Percentiles rank a stretch among this genome's conserved stretches.
Conservation (phyloP, 2,888 invertebrate species). For the Melanostoma scalare region DNA sequence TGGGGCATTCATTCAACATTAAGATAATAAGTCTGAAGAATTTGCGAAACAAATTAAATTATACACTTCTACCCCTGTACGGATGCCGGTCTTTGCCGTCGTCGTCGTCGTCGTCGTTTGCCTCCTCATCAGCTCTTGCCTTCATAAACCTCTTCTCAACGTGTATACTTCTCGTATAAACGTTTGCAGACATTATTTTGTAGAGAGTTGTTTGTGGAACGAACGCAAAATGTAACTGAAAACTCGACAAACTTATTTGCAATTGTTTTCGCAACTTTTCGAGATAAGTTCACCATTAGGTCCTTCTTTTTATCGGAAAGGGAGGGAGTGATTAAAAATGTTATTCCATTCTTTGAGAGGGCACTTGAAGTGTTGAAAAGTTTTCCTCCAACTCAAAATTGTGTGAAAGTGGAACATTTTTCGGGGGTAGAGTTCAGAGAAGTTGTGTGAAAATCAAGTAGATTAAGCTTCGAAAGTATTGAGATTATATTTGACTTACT, state of each 20-base stretch:
- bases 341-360: slow-evolving; percentile 27
- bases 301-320: not conserved
- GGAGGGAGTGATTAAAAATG: slow-evolving; percentile 40
- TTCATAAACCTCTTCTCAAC: not conserved
- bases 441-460: slow-evolving; percentile 25
- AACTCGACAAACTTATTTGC: slow-evolving; percentile 49
- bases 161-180: not conserved
- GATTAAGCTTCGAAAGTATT: slow-evolving; percentile 26
- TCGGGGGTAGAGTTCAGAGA: not conserved
- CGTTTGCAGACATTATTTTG: slow-evolving; percentile 22
- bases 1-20: slow-evolving; percentile 46
- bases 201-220: slow-evolving; percentile 31
- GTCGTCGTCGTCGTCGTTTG: not conserved
- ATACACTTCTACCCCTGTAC: slow-evolving; percentile 19
- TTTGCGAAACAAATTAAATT: slow-evolving; percentile 65
- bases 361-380: slow-evolving; percentile 26
- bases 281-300: slow-evolving; percentile 41
- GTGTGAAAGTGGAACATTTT: slow-evolving; percentile 37
- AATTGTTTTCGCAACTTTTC: slow-evolving; percentile 46
- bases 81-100: not conserved
- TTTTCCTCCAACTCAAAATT: slow-evolving; percentile 27
- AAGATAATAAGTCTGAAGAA: slow-evolving; percentile 57
- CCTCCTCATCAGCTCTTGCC: not conserved
- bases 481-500: slow-evolving; percentile 39
- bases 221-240: slow-evolving; percentile 38